Evolutionary conservation across 2,113 vertebrate species (phyloP).

Genomic region (Hymenochirus boettgeri): DNA sequence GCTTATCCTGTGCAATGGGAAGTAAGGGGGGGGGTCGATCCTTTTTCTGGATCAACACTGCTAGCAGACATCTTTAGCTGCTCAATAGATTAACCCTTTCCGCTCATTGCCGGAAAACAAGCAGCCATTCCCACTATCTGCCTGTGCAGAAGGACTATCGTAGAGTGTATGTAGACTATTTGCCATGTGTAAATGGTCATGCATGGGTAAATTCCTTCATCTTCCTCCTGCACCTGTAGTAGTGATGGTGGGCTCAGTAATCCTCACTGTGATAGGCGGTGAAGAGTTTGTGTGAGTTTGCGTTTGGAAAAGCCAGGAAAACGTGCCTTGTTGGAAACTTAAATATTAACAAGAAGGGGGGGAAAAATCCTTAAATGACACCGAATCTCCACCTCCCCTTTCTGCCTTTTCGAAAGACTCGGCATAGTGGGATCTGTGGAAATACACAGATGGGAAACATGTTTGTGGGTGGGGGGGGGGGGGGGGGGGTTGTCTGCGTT

Average conservation of each 20-base stretch:
- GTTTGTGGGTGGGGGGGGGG: too few relatives aligned
- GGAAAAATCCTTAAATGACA: conserved; percentile 1
- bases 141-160: too few relatives aligned
- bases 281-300: conserved; percentile 1
- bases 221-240: neutral
- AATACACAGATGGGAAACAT: too few relatives aligned
- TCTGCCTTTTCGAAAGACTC: conserved; percentile 12
- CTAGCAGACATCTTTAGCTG: neutral
- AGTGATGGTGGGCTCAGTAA: neutral
- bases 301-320: neutral
- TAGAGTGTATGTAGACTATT: too few relatives aligned
- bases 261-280: neutral
- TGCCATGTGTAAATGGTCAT: too few relatives aligned
- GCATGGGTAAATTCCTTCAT: too few relatives aligned
- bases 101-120: too few relatives aligned
- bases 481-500: too few relatives aligned
- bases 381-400: neutral
- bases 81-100: neutral
- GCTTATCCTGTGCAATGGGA: neutral
- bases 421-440: too few relatives aligned
- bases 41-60: neutral
- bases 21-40: neutral
- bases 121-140: neutral
- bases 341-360: conserved; percentile 31
- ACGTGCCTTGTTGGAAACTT: conserved; percentile 26